Base-by-base conservation (phyloP, 2,888 invertebrate species). In the Idaea biselata region DNA sequence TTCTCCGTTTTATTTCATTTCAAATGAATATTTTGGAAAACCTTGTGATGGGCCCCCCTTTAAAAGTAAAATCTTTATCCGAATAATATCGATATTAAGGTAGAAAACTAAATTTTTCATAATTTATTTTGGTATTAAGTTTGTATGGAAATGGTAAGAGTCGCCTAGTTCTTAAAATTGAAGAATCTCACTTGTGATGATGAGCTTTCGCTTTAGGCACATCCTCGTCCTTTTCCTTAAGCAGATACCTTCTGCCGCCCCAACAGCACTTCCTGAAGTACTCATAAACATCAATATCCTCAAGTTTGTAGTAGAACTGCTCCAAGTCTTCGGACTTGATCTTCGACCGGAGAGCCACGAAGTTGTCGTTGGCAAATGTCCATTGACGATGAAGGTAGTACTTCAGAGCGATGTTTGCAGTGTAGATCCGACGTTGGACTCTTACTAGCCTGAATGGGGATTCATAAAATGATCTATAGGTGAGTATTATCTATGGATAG, bases 371-470 rank as follows among this genome's bases (percentile, higher is more conserved):
- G 58, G 87, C 82, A 75, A 97, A 97, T 0, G 87, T 88, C 98
- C 98, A 99, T 69, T 96, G 94, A 73, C 96, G 95, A 0, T 92
- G 93, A 0, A 96, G 93, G 79, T 97, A 98, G 81, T 96, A 96
- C 16, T 94, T 89, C 1, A 98, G 81, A 0, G 96, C 96, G 61
- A 92, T 88, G 75, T 96, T 95, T 0, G 97, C 96, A 18, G 93
- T 94, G 83, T 95, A 97, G 59, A 98, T 95, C 71, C 95, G 95
- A n/a, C 96, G 93, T 79, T 98, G 98, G 31, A 98, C 80, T 83
- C 94, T 95, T 11, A 97, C 85, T 65, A 98, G 90, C 87, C 98
- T 98, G 80, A 18, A 56, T 2, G 14, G 8, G 14, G 25, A 25
- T 25, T 25, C n/a, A n/a, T 25, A 5, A 25, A 25, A 25, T 25